phyloP scores from a whole-genome alignment of 2,797 vertebrate genomes.

The Syngnathus acus region DNA sequence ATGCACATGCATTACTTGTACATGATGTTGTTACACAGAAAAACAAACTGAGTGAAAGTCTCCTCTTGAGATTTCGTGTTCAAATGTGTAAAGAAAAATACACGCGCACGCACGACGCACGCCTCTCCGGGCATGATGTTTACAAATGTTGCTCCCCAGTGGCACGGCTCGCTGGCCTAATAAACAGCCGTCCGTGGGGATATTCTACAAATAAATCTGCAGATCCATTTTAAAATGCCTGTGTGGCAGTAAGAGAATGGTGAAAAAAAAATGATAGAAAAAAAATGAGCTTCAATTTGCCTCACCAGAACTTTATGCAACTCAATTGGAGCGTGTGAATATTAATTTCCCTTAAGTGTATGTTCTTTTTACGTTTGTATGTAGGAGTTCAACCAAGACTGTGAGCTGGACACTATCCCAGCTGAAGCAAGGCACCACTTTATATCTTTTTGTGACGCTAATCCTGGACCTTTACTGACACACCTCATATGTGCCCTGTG shows the following conservation, averaged over 20 bases:
- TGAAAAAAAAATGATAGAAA: not conserved
- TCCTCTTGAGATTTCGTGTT: slow-evolving; percentile 50
- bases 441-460: no score
- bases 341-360: not conserved
- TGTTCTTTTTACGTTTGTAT: not conserved
- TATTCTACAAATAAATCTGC: not conserved
- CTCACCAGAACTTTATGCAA: not conserved
- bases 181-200: slow-evolving; percentile 37
- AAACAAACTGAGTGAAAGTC: slow-evolving; percentile 49
- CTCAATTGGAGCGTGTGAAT: not conserved
- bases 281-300: not conserved
- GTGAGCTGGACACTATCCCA: not conserved
- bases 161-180: slow-evolving; percentile 50
- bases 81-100: slow-evolving; percentile 22
- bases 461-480: no score
- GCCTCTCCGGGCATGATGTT: slow-evolving; percentile 61
- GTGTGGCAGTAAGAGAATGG: not conserved
- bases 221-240: not conserved
- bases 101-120: slow-evolving; percentile 17
- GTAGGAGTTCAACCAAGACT: not conserved
- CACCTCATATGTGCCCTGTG: no score
- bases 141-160: slow-evolving; percentile 63
- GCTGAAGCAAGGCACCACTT: not conserved
- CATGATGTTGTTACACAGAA: slow-evolving; percentile 40
- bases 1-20: slow-evolving; percentile 26